A percentile compares a stretch with the other conserved stretches of the same genome.
Evolutionary conservation across 2,113 vertebrate species (phyloP).

Genomic region (Dicaeum eximium): DNA sequence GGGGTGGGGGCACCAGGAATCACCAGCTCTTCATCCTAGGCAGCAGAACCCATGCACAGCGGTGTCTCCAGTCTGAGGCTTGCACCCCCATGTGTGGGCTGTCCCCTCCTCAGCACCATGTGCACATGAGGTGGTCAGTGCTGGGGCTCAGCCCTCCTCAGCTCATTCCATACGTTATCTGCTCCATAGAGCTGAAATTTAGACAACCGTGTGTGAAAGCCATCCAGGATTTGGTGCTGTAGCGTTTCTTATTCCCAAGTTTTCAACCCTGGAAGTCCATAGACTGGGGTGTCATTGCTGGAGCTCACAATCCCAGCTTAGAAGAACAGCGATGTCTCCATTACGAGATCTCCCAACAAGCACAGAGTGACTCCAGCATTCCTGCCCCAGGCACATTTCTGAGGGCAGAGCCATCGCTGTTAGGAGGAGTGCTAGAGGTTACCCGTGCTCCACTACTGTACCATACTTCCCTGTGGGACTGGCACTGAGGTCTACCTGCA

Average conservation of each 20-base stretch:
- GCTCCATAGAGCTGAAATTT: not conserved
- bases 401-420: not conserved
- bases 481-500: not conserved
- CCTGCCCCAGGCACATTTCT: not conserved
- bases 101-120: not conserved
- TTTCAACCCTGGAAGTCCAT: not conserved
- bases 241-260: not conserved
- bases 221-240: not conserved
- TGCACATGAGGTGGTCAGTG: not conserved
- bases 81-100: not conserved
- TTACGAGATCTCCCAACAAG: not conserved
- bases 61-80: not conserved
- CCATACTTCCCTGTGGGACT: not conserved
- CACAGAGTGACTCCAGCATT: accelerated
- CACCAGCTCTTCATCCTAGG: not conserved
- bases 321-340: accelerated
- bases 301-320: not conserved
- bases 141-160: not conserved
- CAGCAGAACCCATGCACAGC: not conserved
- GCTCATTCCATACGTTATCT: not conserved
- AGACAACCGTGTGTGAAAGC: accelerated
- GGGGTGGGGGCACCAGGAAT: accelerated
- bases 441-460: accelerated
- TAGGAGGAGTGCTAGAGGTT: not conserved
- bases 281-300: not conserved